Percentiles rank a stretch among this genome's conserved stretches.
Evolutionary conservation across 2,888 invertebrate species (phyloP).

Genomic region (Stramonita haemastoma): DNA sequence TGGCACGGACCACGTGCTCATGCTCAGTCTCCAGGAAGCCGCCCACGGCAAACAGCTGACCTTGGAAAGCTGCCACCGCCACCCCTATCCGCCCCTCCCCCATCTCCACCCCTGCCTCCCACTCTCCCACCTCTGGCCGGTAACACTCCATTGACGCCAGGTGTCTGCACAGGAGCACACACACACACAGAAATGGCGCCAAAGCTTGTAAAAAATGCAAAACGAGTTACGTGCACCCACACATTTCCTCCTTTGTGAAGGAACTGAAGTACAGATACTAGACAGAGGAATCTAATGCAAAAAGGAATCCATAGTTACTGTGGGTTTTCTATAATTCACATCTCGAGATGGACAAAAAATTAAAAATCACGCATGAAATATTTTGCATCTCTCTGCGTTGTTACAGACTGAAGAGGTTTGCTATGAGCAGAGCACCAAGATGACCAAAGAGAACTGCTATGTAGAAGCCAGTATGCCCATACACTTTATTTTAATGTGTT

Average conservation of each 20-base stretch:
- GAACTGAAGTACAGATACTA: too few relatives aligned
- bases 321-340: too few relatives aligned
- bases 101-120: slow-evolving; percentile 57
- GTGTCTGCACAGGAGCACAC: slow-evolving; percentile 36
- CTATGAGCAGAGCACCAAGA: too few relatives aligned
- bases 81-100: slow-evolving; percentile 59
- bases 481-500: too few relatives aligned
- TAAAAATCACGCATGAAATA: too few relatives aligned
- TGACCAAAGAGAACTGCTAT: too few relatives aligned
- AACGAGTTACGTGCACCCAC: background rate
- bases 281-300: too few relatives aligned
- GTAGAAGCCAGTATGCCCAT: too few relatives aligned
- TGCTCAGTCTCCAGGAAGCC: slow-evolving; percentile 59
- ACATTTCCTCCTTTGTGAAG: background rate
- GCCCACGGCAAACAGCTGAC: slow-evolving; percentile 61
- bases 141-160: slow-evolving; percentile 63
- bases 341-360: too few relatives aligned
- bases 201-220: background rate
- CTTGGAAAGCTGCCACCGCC: slow-evolving; percentile 57
- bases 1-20: slow-evolving; percentile 57
- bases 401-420: too few relatives aligned
- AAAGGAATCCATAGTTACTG: too few relatives aligned
- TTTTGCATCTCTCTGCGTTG: too few relatives aligned
- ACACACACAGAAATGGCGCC: background rate
- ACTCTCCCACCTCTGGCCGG: slow-evolving; percentile 55